Evolutionary conservation across 2,797 vertebrate genomes (phyloP), one percentile per base, ranked within the genome.

Genomic region (Parauchenoglanis punctatus): DNA sequence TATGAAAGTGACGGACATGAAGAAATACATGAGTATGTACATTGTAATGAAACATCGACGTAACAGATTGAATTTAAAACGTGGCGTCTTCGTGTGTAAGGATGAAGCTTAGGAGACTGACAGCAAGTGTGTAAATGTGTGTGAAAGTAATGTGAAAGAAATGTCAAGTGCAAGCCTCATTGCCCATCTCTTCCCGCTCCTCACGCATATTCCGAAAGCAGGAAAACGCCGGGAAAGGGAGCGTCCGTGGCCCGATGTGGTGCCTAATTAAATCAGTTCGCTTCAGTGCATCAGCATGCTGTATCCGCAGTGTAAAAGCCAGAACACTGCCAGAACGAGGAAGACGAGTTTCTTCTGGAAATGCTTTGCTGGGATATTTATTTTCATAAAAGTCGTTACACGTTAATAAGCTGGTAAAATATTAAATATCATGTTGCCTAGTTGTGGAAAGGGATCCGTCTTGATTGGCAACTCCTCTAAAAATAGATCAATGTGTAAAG

Each of bases 211-310:
- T 15, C 73, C 46, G 25, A 17, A 52, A 52, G 25, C 25, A 35
- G 31, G 11, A 56, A n/a, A 77, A 28, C 49, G n/a, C 49, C 28
- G 15, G 31, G 31, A 59, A 59, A 3, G 25, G 56, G 77, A 25
- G 77, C 77, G 77, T 88, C 92, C 83, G 91, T 85, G 91, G 93
- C 89, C 90, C 91, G 92, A 94, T 90, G 94, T 94, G 93, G 94
- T 87, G 93, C 92, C 90, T 95, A 94, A 95, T 94, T 92, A 90
- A 95, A 94, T 95, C 93, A 95, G 90, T 92, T 95, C 93, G 88
- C 93, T 93, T 95, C 94, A 94, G 91, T 92, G 92, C 61, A 91
- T 90, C 75, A 10, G 61, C 72, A 4, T 8, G 5, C 23, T 7
- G 15, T 31, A 31, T 20, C 15, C 0, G 8, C 52, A 6, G 76